phyloP scores from a whole-genome alignment of 1,140 invertebrate species.

The Lepidurus couesii region DNA sequence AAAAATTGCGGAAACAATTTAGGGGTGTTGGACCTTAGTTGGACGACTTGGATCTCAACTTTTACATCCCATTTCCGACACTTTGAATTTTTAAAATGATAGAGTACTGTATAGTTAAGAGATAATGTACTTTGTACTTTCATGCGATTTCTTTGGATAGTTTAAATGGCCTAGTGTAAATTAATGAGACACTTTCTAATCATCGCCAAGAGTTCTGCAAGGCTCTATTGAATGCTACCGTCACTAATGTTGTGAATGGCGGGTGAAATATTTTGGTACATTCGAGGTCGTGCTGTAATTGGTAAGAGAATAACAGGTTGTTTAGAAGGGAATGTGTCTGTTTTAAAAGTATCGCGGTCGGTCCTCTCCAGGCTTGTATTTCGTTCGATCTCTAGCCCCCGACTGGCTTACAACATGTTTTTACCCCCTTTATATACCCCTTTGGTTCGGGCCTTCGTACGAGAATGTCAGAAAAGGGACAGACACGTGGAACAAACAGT shows the following conservation, averaged over 20 bases:
- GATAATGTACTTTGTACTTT: not conserved
- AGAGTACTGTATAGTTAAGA: not conserved
- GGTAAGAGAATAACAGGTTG: not conserved
- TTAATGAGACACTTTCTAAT: not conserved
- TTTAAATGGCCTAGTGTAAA: not conserved
- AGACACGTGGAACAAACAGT: too few species aligned
- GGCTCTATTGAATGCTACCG: not conserved
- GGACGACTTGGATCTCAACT: conserved; percentile 4
- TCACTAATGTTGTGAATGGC: conserved; percentile 5
- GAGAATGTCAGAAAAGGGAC: too few species aligned
- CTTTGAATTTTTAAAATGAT: not conserved
- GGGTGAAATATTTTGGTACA: not conserved
- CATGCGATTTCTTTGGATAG: not conserved
- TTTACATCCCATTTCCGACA: not conserved
- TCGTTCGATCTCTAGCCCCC: too few species aligned
- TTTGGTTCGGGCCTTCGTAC: too few species aligned
- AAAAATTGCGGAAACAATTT: not conserved
- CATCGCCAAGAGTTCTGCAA: not conserved
- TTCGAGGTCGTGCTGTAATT: not conserved
- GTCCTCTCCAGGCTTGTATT: too few species aligned
- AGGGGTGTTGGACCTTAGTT: not conserved
- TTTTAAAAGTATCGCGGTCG: too few species aligned
- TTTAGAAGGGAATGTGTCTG: not conserved
- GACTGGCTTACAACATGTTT: too few species aligned
- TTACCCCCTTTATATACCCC: too few species aligned